Evolutionary conservation across 2,113 vertebrate species (phyloP).

Genomic region (Isurus oxyrinchus): DNA sequence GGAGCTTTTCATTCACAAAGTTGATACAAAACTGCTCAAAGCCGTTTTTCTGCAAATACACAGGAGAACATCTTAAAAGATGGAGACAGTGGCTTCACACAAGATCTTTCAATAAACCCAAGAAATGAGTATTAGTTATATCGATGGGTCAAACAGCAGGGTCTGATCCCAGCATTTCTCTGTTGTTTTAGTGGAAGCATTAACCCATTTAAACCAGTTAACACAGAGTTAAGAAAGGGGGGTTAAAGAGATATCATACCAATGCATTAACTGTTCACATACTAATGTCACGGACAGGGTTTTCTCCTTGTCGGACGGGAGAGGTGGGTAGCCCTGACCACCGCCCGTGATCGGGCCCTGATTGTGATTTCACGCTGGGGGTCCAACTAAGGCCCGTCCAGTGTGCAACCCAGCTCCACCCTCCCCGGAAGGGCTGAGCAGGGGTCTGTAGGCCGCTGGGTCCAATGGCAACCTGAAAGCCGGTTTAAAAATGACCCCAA

Average conservation of each 20-base stretch:
- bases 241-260: not conserved
- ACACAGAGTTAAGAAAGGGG: not conserved
- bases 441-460: no score
- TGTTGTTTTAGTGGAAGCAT: not conserved
- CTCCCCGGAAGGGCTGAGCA: no score
- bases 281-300: not conserved
- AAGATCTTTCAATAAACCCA: not conserved
- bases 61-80: slow-evolving; percentile 38
- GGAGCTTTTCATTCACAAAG: slow-evolving; percentile 96
- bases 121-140: not conserved
- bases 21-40: slow-evolving; percentile 99
- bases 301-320: no score
- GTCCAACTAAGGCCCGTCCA: no score
- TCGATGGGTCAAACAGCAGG: not conserved
- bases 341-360: no score
- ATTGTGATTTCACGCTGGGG: no score
- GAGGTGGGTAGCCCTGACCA: no score
- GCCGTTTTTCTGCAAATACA: slow-evolving; percentile 82
- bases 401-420: no score
- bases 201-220: not conserved
- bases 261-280: not conserved
- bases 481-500: no score
- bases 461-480: no score
- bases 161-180: not conserved
- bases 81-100: not conserved